phyloP scores from a whole-genome alignment of 2,888 invertebrate genomes.

The Synanthedon tipuliformis region DNA sequence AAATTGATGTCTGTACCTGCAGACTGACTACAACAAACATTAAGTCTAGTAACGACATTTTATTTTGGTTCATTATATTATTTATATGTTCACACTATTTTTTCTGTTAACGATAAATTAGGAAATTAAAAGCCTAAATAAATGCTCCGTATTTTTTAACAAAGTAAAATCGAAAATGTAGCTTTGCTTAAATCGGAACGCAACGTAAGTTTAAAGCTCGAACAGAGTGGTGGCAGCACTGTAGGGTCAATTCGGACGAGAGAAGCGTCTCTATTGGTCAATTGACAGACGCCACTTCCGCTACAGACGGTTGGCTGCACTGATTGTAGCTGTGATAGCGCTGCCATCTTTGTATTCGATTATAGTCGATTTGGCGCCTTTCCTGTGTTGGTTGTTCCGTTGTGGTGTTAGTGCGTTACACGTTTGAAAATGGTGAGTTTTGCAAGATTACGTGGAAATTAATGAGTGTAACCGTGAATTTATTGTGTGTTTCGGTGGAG shows the following conservation, averaged over 20 bases:
- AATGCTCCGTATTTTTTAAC: too few relatives aligned
- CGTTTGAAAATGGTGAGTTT: slow-evolving; percentile 71
- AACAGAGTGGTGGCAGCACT: slow-evolving; percentile 42
- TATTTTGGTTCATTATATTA: too few relatives aligned
- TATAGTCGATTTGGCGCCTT: slow-evolving; percentile 63
- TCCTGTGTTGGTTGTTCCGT: slow-evolving; percentile 60
- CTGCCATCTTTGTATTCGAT: slow-evolving; percentile 54
- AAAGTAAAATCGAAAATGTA: too few relatives aligned
- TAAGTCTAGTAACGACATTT: too few relatives aligned
- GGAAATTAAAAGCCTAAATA: too few relatives aligned
- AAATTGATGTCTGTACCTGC: too few relatives aligned
- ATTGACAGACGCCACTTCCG: slow-evolving; percentile 37
- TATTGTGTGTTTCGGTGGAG: slow-evolving; percentile 38
- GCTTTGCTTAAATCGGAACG: background rate
- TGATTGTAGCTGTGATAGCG: slow-evolving; percentile 26
- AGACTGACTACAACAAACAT: too few relatives aligned
- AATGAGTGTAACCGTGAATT: slow-evolving; percentile 29
- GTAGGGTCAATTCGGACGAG: slow-evolving; percentile 18
- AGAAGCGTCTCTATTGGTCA: slow-evolving; percentile 28
- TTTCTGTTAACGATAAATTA: too few relatives aligned
- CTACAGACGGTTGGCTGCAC: slow-evolving; percentile 34
- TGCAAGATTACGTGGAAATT: slow-evolving; percentile 58
- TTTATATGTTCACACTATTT: too few relatives aligned
- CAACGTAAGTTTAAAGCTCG: background rate
- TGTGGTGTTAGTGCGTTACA: slow-evolving; percentile 62